These are phyloP conservation scores for Dynastes tityus DNA, from an alignment of 2,888 invertebrate species.

Conservation along the genomic window DNA sequence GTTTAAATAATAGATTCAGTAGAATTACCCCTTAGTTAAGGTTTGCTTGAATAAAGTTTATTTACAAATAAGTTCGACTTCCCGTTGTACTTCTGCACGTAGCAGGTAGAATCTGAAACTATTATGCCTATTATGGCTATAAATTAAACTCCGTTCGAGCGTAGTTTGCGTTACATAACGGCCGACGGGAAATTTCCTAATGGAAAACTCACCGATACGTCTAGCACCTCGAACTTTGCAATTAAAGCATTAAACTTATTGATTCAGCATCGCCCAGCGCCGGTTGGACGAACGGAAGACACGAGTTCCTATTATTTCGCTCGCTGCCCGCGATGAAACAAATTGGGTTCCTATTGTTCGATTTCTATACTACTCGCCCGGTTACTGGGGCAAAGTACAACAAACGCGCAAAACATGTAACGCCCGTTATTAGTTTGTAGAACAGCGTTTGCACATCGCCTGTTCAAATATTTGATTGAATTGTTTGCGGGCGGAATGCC, in stretches of 20 bases:
- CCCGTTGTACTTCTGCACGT: neutral
- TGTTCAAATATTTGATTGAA: conserved; percentile 17
- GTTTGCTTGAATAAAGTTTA: no score
- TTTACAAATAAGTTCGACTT: no score
- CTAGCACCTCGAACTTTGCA: conserved; percentile 1
- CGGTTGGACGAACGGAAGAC: neutral
- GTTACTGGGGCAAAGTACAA: neutral
- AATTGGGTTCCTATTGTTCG: conserved; percentile 19
- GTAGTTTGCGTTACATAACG: neutral
- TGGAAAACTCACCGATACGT: conserved; percentile 8
- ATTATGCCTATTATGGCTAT: neutral
- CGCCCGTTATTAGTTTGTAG: conserved; percentile 15
- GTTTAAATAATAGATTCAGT: no score
- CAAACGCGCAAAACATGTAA: conserved; percentile 1
- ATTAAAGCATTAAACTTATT: conserved; percentile 21
- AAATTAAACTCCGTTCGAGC: neutral
- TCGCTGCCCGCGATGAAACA: neutral
- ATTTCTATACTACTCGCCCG: neutral
- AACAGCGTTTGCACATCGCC: conserved; percentile 4
- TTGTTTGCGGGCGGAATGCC: neutral
- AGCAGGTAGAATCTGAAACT: conserved; percentile 13
- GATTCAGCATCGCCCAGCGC: conserved; percentile 15
- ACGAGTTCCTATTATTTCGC: neutral
- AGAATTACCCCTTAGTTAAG: no score
- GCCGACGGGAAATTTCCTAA: conserved; percentile 6